Evolutionary conservation across 92 coral and sea anemone genomes (phyloP), one percentile per base, ranked within the genome.

Genomic region (Desmophyllum pertusum): DNA sequence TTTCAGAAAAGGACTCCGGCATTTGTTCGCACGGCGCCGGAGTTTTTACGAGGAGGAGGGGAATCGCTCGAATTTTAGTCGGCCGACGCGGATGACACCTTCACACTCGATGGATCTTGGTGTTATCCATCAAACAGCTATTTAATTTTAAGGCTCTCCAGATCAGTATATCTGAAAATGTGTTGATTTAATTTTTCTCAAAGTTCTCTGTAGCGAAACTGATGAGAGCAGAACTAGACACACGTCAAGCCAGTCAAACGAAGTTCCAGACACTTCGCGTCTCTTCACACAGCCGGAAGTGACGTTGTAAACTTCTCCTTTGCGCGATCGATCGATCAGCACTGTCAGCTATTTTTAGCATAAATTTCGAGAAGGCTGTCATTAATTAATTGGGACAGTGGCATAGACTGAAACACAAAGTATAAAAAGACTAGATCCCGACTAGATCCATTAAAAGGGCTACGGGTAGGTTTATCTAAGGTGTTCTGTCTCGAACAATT

Each of bases 1-100:
- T 23, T 86, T 86, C 61, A 64, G 86, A 40, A 46, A 57, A 43
- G 89, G 89, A 10, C 85, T 86, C 52, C 79, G 79, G 45, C 38
- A 21, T 14, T 3, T 84, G 38, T 46, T 84, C 25, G 39, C 61
- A 21, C 27, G 36, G 50, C 71, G 62, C 45, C 87, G 81, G 39
- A 30, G 70, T 33, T 67, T 36, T 0, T 27, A 42, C 39, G 27
- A 52, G 25, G 78, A 42, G 23, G 27, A 65, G 23, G 33, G 21
- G 45, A 46, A 33, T 36, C 70, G 55, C 70, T 81, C 86, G 35
- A 71, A 82, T 43, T 33, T 79, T 75, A 79, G 46, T 79, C 74
- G 48, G 4, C 53, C 75, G 0, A n/a, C 67, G 23, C 23, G 72
- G n/a, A 37, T 75, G 18, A 79, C 35, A 42, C 72, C 79, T 11